Percentiles rank a stretch among this genome's conserved stretches.
These are phyloP conservation scores for Mellilla xanthometata DNA, from an alignment of 2,888 invertebrate genomes.

Conservation along the genomic window DNA sequence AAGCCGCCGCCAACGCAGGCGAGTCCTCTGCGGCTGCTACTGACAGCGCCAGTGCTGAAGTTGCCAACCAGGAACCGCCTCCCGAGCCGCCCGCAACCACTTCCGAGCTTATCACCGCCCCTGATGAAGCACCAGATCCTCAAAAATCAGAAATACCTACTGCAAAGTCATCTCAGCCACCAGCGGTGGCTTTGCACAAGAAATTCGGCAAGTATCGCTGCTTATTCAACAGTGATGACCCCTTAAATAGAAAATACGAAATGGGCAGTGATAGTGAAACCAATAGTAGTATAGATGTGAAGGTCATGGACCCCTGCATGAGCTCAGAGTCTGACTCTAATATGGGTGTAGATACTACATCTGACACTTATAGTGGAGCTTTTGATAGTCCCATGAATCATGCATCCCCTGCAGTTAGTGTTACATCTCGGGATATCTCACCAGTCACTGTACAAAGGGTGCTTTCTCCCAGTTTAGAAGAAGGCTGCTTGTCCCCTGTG, in stretches of 20 bases:
- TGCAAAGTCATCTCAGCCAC: constrained; percentile 49
- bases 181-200: constrained; percentile 71
- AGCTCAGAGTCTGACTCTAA: constrained; percentile 79
- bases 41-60: constrained; percentile 19
- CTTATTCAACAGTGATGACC: constrained; percentile 68
- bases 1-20: constrained; percentile 49
- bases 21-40: constrained; percentile 47
- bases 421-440: constrained; percentile 53
- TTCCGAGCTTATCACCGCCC: not conserved
- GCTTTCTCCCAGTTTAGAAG: constrained; percentile 1
- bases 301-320: constrained; percentile 66
- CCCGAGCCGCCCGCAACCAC: constrained; percentile 21
- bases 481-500: constrained; percentile 16
- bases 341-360: constrained; percentile 61
- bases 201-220: constrained; percentile 83
- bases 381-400: constrained; percentile 54
- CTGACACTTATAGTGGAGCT: constrained; percentile 57
- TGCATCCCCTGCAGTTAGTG: constrained; percentile 29
- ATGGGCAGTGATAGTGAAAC: constrained; percentile 78
- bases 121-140: constrained; percentile 29
- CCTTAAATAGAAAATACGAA: constrained; percentile 62
- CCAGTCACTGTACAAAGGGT: constrained; percentile 35
- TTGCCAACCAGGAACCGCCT: constrained; percentile 12
- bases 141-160: constrained; percentile 36
- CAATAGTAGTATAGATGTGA: constrained; percentile 71